Percentiles rank a stretch among this genome's conserved stretches.
phyloP scores from a whole-genome alignment of 2,113 vertebrate species.

The Campylorhamphus procurvoides region DNA sequence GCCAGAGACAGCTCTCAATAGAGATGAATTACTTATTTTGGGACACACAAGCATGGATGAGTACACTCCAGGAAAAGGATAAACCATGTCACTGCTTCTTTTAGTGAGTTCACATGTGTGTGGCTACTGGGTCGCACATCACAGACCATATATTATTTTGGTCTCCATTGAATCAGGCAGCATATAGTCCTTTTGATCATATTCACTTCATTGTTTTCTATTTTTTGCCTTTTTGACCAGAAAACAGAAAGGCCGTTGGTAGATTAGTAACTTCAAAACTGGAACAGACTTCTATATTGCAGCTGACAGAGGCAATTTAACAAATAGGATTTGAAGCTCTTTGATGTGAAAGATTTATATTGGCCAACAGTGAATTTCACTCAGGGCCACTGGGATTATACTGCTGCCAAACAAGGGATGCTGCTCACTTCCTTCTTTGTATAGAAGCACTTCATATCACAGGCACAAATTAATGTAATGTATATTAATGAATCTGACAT shows the following conservation, averaged over 20 bases:
- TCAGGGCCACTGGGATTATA: background rate
- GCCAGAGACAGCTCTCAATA: too few relatives aligned
- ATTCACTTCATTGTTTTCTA: background rate
- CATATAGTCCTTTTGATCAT: background rate
- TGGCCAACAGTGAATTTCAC: background rate
- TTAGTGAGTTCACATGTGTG: background rate
- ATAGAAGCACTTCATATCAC: background rate
- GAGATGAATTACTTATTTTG: too few relatives aligned
- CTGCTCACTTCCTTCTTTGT: background rate
- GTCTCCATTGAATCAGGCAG: background rate
- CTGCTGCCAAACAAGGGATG: background rate
- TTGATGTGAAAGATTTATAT: background rate
- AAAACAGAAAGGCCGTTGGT: background rate
- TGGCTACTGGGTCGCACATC: background rate
- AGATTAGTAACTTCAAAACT: background rate
- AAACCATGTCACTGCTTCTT: too few relatives aligned
- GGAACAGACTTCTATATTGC: background rate
- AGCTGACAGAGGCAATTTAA: background rate
- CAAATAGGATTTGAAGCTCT: background rate
- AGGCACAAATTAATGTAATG: background rate
- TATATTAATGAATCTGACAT: background rate
- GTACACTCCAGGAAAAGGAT: too few relatives aligned
- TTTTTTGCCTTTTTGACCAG: background rate
- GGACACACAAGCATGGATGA: too few relatives aligned
- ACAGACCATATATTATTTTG: background rate